These are phyloP conservation scores for Leptestheria dahalacensis DNA, from an alignment of 1,140 invertebrate species.

Conservation along the genomic window DNA sequence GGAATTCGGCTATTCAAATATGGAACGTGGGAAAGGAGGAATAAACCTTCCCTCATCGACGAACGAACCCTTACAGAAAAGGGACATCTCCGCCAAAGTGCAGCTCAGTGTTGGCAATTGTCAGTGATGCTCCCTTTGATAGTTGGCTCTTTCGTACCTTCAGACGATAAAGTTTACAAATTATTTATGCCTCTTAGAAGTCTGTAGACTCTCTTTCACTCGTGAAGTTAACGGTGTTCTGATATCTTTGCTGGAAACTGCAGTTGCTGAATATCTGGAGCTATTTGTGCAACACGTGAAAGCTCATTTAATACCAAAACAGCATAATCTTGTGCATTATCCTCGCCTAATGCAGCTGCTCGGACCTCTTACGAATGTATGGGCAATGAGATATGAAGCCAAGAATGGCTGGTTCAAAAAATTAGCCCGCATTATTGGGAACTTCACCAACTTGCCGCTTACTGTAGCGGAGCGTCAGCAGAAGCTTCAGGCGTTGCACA, in stretches of 20 bases:
- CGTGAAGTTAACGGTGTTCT: not conserved
- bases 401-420: slow-evolving; percentile 14
- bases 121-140: slow-evolving; percentile 9
- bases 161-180: not conserved
- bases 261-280: slow-evolving; percentile 11
- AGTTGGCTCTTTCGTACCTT: slow-evolving; percentile 2
- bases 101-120: slow-evolving; percentile 10
- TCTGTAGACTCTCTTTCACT: slow-evolving; percentile 10
- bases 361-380: slow-evolving; percentile 12
- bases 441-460: slow-evolving; percentile 11
- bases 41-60: slow-evolving; percentile 12
- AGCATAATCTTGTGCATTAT: slow-evolving; percentile 15
- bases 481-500: not conserved
- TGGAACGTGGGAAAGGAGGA: slow-evolving; percentile 7
- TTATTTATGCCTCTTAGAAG: not conserved
- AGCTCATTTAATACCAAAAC: slow-evolving; percentile 6
- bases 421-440: slow-evolving; percentile 4
- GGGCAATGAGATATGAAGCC: slow-evolving; percentile 15
- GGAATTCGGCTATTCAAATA: slow-evolving; percentile 5
- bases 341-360: slow-evolving; percentile 5
- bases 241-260: slow-evolving; percentile 10
- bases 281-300: not conserved
- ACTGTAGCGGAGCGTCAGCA: slow-evolving; percentile 13
- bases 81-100: slow-evolving; percentile 10
- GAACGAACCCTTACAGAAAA: not conserved